Base-by-base conservation (phyloP, 2,888 invertebrate genomes). In the Cepaea hortensis region DNA sequence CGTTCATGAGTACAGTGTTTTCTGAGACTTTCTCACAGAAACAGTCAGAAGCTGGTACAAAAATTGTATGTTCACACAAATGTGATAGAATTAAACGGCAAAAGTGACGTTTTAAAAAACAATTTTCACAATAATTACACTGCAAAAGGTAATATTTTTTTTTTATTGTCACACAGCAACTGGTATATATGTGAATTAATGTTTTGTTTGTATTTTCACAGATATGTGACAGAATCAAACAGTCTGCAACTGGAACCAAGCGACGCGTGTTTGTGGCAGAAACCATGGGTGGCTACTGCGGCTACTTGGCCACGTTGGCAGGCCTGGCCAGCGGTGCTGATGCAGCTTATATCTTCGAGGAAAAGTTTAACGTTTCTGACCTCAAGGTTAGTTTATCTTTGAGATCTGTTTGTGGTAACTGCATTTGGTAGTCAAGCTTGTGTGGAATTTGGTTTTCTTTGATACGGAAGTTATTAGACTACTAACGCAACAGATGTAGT, bases 201-300 rank as follows among this genome's bases (percentile, higher is more conserved):
- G 0, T 11, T 55, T 55, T 55, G 55, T 55, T 55, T 55, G 55
- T 55, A 55, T 76, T 80, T 18, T 9, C 18, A 35, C 79, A 79
- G 79, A 79, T 94, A 68, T 93, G 93, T 91, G 95, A 95, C 90
- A 92, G 94, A 82, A 99, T 99, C 93, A 97, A 99, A 79, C 99
- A 99, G 95, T 99, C 99, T 3, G 99, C 99, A 0, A 98, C 99
- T 95, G 99, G 99, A 90, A 99, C 99, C 0, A 99, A 99, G 94
- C 96, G 99, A 13, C 96, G 99, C 90, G 98, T 99, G 62, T 99
- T 99, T 95, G 96, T 99, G n/a, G 97, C 99, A 90, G 95, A 95
- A 91, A 99, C 99, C 0, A 99, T 99, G 99, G 99, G 99, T 82
- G 99, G 99, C 13, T 99, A 97, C 95, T 99, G 99, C 94, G 99